Conservation (phyloP, 2,888 invertebrate genomes). For the Sericinus montela region DNA sequence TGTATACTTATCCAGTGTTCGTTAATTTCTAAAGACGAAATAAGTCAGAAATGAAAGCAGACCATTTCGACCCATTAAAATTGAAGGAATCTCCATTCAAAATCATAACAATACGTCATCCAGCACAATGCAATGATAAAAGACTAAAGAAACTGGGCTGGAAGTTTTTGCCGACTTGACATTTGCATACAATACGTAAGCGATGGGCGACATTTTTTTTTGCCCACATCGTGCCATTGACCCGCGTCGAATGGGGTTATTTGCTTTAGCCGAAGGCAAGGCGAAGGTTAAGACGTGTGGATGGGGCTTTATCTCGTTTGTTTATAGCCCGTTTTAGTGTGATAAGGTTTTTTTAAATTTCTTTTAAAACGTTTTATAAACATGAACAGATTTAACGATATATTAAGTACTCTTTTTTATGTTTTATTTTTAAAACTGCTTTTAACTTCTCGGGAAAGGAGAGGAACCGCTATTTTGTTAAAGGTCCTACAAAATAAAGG, state of each 20-base stretch:
- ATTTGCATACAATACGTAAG: slow-evolving; percentile 28
- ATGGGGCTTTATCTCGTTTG: slow-evolving; percentile 10
- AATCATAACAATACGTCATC: slow-evolving; percentile 7
- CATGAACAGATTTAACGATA: slow-evolving; percentile 1
- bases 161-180: slow-evolving; percentile 5
- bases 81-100: background rate
- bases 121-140: slow-evolving; percentile 7
- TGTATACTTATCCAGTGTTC: too few species aligned
- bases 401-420: background rate
- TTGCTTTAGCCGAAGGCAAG: slow-evolving; percentile 6
- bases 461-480: too few species aligned
- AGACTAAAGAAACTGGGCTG: slow-evolving; percentile 7
- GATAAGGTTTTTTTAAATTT: background rate
- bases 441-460: too few species aligned
- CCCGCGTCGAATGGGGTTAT: slow-evolving; percentile 14
- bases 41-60: background rate
- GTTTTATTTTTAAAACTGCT: too few species aligned
- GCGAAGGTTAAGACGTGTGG: slow-evolving; percentile 12
- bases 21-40: too few species aligned
- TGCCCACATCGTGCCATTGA: slow-evolving; percentile 23
- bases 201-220: slow-evolving; percentile 21
- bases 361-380: slow-evolving; percentile 10
- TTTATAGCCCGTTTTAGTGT: slow-evolving; percentile 9
- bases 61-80: slow-evolving; percentile 2
- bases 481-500: too few species aligned